Base-by-base conservation (phyloP, 2,888 invertebrate genomes). In the Drosophila ezoana region DNA sequence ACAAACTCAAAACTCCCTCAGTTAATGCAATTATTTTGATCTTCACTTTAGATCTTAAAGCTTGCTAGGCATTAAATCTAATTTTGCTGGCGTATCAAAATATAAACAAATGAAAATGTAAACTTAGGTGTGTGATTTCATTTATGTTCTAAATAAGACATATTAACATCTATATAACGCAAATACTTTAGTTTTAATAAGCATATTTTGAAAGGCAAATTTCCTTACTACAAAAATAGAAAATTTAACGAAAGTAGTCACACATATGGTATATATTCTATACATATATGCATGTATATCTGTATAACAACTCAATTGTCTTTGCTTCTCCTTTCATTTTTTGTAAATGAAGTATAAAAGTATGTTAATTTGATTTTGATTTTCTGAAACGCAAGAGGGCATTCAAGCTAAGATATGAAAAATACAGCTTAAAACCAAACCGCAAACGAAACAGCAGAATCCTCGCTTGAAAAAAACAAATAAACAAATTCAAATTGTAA, bases 11-110 rank as follows among this genome's bases (percentile, higher is more conserved):
- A 85, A 71, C 82, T 87, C 79, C 88, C 88, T 76, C 66, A 38
- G 66, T 57, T 47, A 79, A 82, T 64, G 66, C 88, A 87, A 87
- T 79, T 86, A 82, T 57, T 70, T 70, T 77, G n/a, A 53, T 66
- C 45, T 56, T 52, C 43, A 40, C 28, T 47, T 23, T 32, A 51
- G 68, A 57, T 67, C 54, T 41, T 6, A 32, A 14, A 33, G 44
- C 18, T 66, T 49, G 9, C 48, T 52, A 54, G 35, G 45, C 40
- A 45, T 45, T 52, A 37, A 4, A 41, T 33, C 41, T 38, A 6
- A 45, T 32, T 45, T 41, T 32, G 18, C 32, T n/a, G 28, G 28
- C 28, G 8, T 8, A 8, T 28, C 35, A 37, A 20, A 59, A 28
- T 10, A 23, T 18, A 35, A 57, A 40, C 28, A 28, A 28, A 8